phyloP scores from a whole-genome alignment of 2,797 vertebrate genomes.

The Rhinella marina region DNA sequence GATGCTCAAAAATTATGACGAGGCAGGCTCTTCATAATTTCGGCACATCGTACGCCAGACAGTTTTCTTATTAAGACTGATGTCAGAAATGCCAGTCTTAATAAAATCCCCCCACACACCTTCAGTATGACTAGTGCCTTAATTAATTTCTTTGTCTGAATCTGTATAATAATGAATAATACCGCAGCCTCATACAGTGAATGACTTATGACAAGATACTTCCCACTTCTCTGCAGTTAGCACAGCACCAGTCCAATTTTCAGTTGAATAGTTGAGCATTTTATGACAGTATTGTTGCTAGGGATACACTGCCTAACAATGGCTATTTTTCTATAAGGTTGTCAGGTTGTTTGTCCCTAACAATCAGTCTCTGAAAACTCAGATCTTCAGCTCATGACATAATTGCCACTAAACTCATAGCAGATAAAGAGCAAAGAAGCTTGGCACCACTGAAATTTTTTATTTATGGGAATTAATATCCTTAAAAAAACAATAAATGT shows the following conservation, averaged over 20 bases:
- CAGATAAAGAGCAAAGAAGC: background rate
- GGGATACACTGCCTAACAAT: background rate
- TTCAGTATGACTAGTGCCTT: no score
- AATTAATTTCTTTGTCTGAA: background rate
- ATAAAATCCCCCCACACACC: no score
- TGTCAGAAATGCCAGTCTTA: no score
- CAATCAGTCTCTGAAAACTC: no score
- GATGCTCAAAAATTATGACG: no score
- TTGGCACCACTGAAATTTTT: background rate
- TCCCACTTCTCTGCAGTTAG: no score
- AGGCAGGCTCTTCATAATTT: no score
- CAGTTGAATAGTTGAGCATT: background rate
- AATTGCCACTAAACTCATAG: background rate
- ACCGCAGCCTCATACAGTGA: background rate
- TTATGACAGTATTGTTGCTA: background rate
- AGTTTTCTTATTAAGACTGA: no score
- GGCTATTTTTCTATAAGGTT: background rate
- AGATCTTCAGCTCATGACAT: no score
- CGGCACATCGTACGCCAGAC: no score
- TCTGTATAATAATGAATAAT: background rate
- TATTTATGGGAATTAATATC: no score
- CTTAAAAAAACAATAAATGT: background rate
- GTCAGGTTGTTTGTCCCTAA: background rate
- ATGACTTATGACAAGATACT: background rate
- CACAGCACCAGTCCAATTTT: background rate